Conservation (phyloP, 2,113 vertebrate genomes). For the Brevimyrus niger region DNA sequence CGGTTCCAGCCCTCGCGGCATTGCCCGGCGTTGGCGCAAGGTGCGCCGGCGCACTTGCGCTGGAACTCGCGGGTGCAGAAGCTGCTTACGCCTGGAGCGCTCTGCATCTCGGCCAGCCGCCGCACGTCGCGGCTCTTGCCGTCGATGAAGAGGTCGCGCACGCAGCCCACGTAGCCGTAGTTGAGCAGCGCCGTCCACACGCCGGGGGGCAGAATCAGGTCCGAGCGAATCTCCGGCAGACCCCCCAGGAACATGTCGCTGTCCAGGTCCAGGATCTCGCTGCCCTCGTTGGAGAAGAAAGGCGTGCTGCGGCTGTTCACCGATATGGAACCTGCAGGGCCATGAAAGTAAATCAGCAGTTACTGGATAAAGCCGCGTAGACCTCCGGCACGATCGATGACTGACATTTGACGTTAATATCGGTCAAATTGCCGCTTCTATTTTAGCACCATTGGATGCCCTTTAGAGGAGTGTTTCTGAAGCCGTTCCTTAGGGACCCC, state of each 20-base stretch:
- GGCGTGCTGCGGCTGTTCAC: conserved; percentile 81
- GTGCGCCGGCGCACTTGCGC: conserved; percentile 65
- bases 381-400: background rate
- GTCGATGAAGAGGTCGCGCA: conserved; percentile 84
- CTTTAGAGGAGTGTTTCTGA: background rate
- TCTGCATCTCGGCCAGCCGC: conserved; percentile 71
- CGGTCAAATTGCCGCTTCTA: background rate
- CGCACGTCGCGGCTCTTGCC: conserved; percentile 80
- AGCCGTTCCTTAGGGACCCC: too few relatives aligned
- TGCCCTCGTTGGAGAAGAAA: conserved; percentile 79
- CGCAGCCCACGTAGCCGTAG: conserved; percentile 83
- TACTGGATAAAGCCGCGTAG: background rate
- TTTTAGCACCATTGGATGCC: background rate
- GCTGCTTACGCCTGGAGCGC: conserved; percentile 64
- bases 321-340: conserved; percentile 71
- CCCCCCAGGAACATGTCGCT: conserved; percentile 85
- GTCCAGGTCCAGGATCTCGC: conserved; percentile 83
- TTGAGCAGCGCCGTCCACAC: conserved; percentile 79
- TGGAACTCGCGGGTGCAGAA: conserved; percentile 80
- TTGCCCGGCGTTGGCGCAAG: conserved; percentile 70
- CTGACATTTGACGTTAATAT: background rate
- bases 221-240: conserved; percentile 69
- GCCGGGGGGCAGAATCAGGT: conserved; percentile 72
- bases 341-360: background rate
- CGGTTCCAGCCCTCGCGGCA: conserved; percentile 91